phyloP scores from a whole-genome alignment of 2,797 vertebrate genomes.

The Myripristis jacobus region DNA sequence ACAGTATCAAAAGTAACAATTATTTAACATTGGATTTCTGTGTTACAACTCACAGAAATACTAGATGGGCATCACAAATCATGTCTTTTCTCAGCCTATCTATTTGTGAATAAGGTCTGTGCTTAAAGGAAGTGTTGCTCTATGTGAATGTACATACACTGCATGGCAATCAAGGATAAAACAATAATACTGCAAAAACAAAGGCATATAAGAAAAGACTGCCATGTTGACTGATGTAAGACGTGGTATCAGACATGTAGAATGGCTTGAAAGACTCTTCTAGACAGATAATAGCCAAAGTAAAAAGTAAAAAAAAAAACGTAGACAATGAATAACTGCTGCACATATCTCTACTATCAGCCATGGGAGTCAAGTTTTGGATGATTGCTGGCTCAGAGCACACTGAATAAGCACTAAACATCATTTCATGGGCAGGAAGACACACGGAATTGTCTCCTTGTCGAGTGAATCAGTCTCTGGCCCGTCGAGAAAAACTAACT shows the following conservation, averaged over 20 bases:
- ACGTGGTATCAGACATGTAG: conserved; percentile 11
- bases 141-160: conserved; percentile 43
- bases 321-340: conserved; percentile 34
- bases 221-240: not conserved
- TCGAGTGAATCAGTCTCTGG: conserved; percentile 40
- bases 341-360: conserved; percentile 3
- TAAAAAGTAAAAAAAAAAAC: conserved; percentile 37
- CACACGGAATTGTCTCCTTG: conserved; percentile 29
- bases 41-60: not conserved
- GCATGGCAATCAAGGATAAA: conserved; percentile 37
- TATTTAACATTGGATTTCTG: conserved; percentile 35
- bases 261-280: conserved; percentile 27
- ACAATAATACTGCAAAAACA: conserved; percentile 15
- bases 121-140: conserved; percentile 62
- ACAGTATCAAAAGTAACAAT: conserved; percentile 75
- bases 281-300: conserved; percentile 19
- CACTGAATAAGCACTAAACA: conserved; percentile 10
- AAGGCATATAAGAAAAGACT: not conserved
- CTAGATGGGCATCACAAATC: not conserved
- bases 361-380: conserved; percentile 26
- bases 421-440: conserved; percentile 26
- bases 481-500: conserved; percentile 6
- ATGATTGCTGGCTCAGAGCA: conserved; percentile 27
- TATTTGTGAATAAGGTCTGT: conserved; percentile 47
- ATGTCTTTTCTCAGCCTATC: conserved; percentile 23